phyloP scores from a whole-genome alignment of 1,140 invertebrate genomes.

The Drosophila willistoni region DNA sequence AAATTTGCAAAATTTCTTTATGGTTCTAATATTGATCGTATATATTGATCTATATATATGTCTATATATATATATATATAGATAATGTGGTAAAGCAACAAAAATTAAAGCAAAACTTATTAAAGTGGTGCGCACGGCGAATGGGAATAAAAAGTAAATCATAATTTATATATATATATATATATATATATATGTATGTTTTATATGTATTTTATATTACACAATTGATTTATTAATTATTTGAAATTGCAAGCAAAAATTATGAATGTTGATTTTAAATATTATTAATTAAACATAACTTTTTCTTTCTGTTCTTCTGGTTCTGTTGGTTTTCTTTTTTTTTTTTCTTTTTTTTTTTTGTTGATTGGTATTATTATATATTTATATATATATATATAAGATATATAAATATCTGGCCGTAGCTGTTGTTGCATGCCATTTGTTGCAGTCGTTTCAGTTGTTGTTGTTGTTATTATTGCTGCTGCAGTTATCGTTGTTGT shows the following conservation, averaged over 20 bases:
- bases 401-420: conserved; percentile 28
- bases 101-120: conserved; percentile 14
- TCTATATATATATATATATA: conserved; percentile 13
- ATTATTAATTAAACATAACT: conserved; percentile 12
- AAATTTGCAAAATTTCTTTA: conserved; percentile 33
- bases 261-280: conserved; percentile 52
- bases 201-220: conserved; percentile 3
- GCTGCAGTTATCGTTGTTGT: conserved; percentile 40
- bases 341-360: conserved; percentile 25
- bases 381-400: conserved; percentile 44
- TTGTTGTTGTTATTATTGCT: conserved; percentile 27
- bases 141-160: conserved; percentile 22
- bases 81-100: conserved; percentile 12
- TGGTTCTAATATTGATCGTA: conserved; percentile 32
- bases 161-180: conserved; percentile 22
- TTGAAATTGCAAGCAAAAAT: conserved; percentile 37
- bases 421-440: conserved; percentile 46
- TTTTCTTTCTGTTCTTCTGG: conserved; percentile 31
- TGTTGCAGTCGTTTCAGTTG: conserved; percentile 36
- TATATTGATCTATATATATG: conserved; percentile 16
- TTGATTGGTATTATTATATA: conserved; percentile 30
- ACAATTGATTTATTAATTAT: conserved; percentile 9
- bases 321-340: conserved; percentile 25
- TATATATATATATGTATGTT: background rate
- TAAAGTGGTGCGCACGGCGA: background rate